Base-by-base conservation (phyloP, 2,113 vertebrate species). In the Aldabrachelys gigantea region DNA sequence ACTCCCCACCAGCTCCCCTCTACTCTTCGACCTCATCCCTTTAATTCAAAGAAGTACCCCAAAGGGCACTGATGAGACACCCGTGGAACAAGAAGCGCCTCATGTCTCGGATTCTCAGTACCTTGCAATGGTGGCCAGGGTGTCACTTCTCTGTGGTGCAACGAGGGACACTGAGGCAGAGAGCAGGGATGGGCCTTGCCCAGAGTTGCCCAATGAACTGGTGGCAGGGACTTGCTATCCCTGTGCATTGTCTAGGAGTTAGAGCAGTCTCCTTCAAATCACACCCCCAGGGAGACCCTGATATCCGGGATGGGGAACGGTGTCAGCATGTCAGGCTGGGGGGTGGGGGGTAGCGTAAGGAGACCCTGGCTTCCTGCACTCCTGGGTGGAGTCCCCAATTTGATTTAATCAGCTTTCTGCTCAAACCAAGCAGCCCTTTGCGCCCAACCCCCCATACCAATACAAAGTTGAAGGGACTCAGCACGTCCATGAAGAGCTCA, bases 401-500 rank as follows among this genome's bases (percentile, higher is more conserved):
- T 21, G 47, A 54, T 82, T n/a, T 35, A 49, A 17, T 31, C 80
- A 17, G 49, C 31, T 35, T n/a, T 16, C 35, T 52, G 19, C 54
- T 35, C 54, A 86, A n/a, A 59, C 22, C 24, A 19, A 49, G 47
- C 29, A 59, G 38, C 21, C 35, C 35, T 25, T 35, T 6, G 38
- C 59, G 25, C n/a, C n/a, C 54, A 38, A 44, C 6, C 1, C 89
- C 31, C 97, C 98, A 98, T 98, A 99, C 99, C 99, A 99, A 97
- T 94, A 99, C 98, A 7, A 99, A 99, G 97, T 99, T 99, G 94
- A 98, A 99, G 29, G 98, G 99, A 80, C 99, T 99, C 89, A 99
- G 98, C 0, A 99, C 98, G 87, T 99, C 99, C 99, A 99, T 99
- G 97, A 99, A 99, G 49, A 99, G 98, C 92, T 99, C 99, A 0